Base-by-base conservation (phyloP, 2,797 vertebrate genomes). In the Chromobotia macracanthus region DNA sequence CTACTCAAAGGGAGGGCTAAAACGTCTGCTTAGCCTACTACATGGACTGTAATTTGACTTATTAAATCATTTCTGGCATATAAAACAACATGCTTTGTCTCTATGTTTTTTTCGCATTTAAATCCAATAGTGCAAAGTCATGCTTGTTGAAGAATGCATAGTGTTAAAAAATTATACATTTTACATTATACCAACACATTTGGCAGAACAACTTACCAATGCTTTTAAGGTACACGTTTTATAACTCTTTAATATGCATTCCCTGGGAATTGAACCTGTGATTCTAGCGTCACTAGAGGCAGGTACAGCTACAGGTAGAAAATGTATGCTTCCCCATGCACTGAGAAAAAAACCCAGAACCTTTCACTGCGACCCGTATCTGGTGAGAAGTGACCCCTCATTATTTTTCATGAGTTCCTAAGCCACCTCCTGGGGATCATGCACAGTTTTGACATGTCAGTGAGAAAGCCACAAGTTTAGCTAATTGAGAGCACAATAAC, bases 361-460 rank as follows among this genome's bases (percentile, higher is more conserved):
- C 31, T 64, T 72, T 73, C 9, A 38, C 55, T 64, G 23, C 70
- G 64, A 81, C 82, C 64, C 56, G 25, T 77, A 31, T 38, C 70
- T 58, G 6, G 31, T 77, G 58, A 69, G 66, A 28, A 53, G 51
- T 66, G 64, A 56, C 58, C 77, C 76, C 77, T 84, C 74, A 75
- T 84, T 84, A 84, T 82, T 80, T 82, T 74, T 41, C 31, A 51
- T 71, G 50, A 38, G 35, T 7, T 38, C 35, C 74, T 64, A 69
- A 72, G 68, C 58, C 63, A 65, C 80, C 56, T 77, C 64, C 74
- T 69, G 31, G 67, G 71, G 53, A 78, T 66, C 60, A 79, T 81
- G 75, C 65, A 66, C 71, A 68, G 78, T 58, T 79, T 76, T 79
- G 48, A 61, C 80, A 75, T 81, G 79, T 66, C 79, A 76, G 44